phyloP scores from a whole-genome alignment of 2,113 vertebrate genomes.

The Hippopotamus amphibius region DNA sequence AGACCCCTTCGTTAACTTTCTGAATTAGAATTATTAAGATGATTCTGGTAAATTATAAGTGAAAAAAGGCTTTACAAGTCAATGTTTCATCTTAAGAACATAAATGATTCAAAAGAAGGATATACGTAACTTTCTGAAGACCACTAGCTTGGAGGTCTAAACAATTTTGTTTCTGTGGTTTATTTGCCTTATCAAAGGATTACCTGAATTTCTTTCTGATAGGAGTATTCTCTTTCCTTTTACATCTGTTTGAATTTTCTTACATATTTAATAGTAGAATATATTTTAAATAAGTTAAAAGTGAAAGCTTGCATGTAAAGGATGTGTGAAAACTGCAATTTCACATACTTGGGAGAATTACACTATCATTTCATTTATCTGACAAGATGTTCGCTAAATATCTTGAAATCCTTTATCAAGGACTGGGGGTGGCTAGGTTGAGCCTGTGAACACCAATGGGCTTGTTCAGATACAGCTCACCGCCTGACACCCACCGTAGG shows the following conservation, averaged over 20 bases:
- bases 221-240: neutral
- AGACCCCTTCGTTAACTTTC: neutral
- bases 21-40: neutral
- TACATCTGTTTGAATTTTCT: neutral
- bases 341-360: neutral
- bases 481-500: neutral
- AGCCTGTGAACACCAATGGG: neutral
- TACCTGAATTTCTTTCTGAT: neutral
- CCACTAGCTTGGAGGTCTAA: neutral
- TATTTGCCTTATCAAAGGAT: neutral
- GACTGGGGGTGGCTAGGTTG: fast-evolving
- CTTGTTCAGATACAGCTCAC: no score
- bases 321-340: neutral
- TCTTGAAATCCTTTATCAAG: neutral
- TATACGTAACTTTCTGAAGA: neutral
- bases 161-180: neutral
- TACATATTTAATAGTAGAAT: neutral
- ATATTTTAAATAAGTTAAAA: neutral
- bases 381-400: no score
- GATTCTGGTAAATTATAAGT: neutral
- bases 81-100: neutral
- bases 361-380: neutral
- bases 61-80: neutral
- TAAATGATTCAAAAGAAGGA: neutral
- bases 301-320: neutral